phyloP scores from a whole-genome alignment of 1,140 invertebrate genomes.

The Phenacoccus solenopsis region DNA sequence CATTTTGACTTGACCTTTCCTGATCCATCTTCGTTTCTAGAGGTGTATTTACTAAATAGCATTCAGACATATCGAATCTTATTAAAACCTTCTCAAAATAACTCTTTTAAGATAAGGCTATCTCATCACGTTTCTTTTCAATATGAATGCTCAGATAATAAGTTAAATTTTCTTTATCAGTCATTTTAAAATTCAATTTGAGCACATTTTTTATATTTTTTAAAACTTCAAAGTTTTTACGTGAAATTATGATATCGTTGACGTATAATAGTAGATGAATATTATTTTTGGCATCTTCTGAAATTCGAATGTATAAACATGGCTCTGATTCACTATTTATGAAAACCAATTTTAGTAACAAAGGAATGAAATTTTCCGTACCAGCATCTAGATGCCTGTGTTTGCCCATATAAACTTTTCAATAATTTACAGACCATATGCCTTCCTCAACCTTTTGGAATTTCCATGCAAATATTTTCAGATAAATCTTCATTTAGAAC shows the following conservation, averaged over 20 bases:
- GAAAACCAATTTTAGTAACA: no score
- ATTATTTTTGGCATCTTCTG: no score
- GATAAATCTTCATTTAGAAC: constrained; percentile 13
- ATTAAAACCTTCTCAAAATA: neutral
- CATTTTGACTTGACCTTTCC: neutral
- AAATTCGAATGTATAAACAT: no score
- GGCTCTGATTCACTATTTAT: no score
- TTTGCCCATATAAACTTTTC: constrained; percentile 32
- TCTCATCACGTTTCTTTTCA: no score
- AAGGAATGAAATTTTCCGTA: constrained; percentile 28
- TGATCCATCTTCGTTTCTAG: neutral
- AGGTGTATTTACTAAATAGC: neutral
- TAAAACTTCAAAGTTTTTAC: no score
- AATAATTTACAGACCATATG: constrained; percentile 27
- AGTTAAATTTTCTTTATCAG: no score
- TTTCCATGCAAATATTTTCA: neutral
- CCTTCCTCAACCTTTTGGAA: neutral
- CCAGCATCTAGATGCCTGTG: constrained; percentile 32
- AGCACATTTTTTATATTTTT: no score
- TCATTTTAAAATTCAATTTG: no score
- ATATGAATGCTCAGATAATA: no score
- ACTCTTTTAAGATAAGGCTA: no score
- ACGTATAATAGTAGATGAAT: no score
- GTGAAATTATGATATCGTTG: constrained; percentile 18
- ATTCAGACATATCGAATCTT: neutral